Base-by-base conservation (phyloP, 2,797 vertebrate species). In the Lophotriccus pileatus region DNA sequence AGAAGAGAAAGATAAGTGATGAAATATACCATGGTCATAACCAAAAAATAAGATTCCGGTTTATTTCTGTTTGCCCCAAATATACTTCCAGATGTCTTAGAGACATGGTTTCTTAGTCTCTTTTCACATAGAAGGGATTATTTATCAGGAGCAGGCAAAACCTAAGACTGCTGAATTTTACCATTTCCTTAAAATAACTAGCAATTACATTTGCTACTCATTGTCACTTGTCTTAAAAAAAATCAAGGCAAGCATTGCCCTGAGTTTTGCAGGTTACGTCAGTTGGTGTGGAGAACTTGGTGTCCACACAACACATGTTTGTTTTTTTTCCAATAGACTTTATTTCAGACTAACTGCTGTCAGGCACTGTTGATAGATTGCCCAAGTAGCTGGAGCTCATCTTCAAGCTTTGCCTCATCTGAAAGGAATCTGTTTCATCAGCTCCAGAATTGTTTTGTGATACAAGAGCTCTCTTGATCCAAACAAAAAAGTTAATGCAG, bases 41-140 rank as follows among this genome's bases (percentile, higher is more conserved):
- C 72, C 36, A 95, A 84, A 52, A 77, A 75, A 9, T 36, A 80
- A 17, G 94, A 86, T 12, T 96, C 96, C 64, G 96, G 93, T n/a
- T 75, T 52, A 30, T 52, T 52, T 30, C 50, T 30, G 17, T 99
- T 99, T 92, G 98, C 98, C 30, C 93, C 98, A 73, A 97, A 98
- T 53, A 92, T 95, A 6, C 91, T 98, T 68, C 98, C 97, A 27
- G 89, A 97, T 49, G 97, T 98, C 70, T 95, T 98, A 93, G 98
- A 99, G 95, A 97, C 93, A 24, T 36, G 60, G 44, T 98, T 97
- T 70, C 12, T 99, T 92, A 98, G 95, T 63, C 97, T 99, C 23
- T 99, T 99, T 90, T 98, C 98, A 79, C 53, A 77, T 30, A 98
- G 98, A 76, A 98, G 98, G 9, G 97, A 98, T 89, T 97, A 98